phyloP scores from a whole-genome alignment of 2,113 vertebrate species.

The Pogonocichla stellata region DNA sequence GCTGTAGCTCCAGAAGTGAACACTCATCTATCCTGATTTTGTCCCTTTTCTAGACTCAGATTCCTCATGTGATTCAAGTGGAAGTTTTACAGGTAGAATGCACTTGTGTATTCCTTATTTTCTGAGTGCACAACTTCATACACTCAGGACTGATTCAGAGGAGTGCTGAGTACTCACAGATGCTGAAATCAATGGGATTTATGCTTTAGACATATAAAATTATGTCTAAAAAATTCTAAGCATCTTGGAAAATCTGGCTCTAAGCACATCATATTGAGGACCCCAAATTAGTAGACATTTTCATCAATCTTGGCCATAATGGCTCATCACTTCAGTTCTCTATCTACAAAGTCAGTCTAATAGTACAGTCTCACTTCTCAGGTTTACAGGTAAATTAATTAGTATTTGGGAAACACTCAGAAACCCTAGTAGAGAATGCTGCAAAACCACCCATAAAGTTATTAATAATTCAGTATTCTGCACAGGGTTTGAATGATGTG shows the following conservation, averaged over 20 bases:
- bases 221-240: conserved; percentile 28
- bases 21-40: background rate
- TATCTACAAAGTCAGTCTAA: background rate
- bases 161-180: background rate
- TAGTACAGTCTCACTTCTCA: background rate
- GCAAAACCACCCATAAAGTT: conserved; percentile 37
- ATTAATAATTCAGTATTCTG: conserved; percentile 64
- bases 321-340: background rate
- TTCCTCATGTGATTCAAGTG: background rate
- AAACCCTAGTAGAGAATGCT: background rate
- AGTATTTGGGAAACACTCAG: conserved; percentile 22
- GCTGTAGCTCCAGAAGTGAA: background rate
- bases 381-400: conserved; percentile 48
- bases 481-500: conserved; percentile 1
- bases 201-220: background rate
- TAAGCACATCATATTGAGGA: background rate
- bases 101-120: background rate
- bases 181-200: background rate
- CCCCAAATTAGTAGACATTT: background rate
- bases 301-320: background rate
- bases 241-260: background rate
- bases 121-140: background rate
- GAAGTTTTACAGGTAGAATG: background rate
- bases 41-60: background rate
- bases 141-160: background rate